Percentiles rank a stretch among this genome's conserved stretches.
These are phyloP conservation scores for Buathra laborator DNA, from an alignment of 2,888 invertebrate species.

Conservation along the genomic window DNA sequence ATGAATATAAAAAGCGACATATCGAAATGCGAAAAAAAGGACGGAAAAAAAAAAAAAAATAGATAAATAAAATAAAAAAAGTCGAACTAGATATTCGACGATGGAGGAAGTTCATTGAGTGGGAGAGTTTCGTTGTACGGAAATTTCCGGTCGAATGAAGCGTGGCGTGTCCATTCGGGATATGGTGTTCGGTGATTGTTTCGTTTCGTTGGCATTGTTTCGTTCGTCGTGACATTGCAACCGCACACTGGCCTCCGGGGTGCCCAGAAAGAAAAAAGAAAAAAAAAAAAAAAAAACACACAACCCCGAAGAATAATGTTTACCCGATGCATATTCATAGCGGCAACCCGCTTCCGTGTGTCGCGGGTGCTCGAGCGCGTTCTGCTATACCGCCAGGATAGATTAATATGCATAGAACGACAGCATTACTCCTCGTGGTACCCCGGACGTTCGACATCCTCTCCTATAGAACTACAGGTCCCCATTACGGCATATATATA, in stretches of 20 bases:
- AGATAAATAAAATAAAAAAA: not conserved
- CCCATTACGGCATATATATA: constrained; percentile 20
- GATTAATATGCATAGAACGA: constrained; percentile 82
- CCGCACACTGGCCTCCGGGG: constrained; percentile 56
- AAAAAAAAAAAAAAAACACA: too few relatives aligned
- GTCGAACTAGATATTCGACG: constrained; percentile 30
- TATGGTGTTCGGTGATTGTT: constrained; percentile 62
- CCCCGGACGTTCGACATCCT: constrained; percentile 67
- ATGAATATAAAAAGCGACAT: constrained; percentile 8
- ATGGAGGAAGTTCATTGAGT: constrained; percentile 70
- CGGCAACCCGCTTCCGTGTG: constrained; percentile 68
- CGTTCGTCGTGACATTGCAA: constrained; percentile 69
- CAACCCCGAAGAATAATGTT: constrained; percentile 72
- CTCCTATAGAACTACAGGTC: constrained; percentile 47
- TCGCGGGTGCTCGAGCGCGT: constrained; percentile 43
- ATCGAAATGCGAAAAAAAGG: not conserved
- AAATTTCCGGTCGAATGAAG: constrained; percentile 48
- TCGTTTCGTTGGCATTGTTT: constrained; percentile 67
- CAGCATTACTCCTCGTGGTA: constrained; percentile 73
- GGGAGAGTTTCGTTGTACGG: constrained; percentile 68
- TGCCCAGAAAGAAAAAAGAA: constrained; percentile 16
- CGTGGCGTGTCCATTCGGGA: constrained; percentile 17
- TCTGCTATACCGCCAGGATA: constrained; percentile 71
- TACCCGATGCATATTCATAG: constrained; percentile 80
- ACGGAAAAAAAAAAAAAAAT: not conserved